A percentile compares a stretch with the other conserved stretches of the same genome.
Conservation (phyloP, 2,113 vertebrate species). For the Craseonycteris thonglongyai region DNA sequence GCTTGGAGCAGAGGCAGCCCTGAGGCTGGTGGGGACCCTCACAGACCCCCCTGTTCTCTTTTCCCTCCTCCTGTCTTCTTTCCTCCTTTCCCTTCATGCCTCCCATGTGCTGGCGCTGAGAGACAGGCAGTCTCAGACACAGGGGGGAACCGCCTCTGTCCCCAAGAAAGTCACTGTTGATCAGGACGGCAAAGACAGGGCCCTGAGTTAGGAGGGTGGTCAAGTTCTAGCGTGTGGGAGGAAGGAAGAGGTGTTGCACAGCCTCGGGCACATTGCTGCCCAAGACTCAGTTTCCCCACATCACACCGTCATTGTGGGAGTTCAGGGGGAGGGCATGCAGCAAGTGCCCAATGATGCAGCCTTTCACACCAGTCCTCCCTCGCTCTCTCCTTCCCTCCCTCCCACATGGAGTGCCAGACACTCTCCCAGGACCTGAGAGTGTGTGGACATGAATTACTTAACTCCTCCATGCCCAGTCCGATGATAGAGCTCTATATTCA, state of each 20-base stretch:
- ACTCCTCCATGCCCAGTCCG: accelerated
- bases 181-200: background rate
- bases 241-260: too few species aligned
- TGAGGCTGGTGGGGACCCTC: background rate
- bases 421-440: too few species aligned
- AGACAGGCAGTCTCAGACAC: background rate
- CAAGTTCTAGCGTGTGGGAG: background rate
- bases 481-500: accelerated
- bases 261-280: too few species aligned
- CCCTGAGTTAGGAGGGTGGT: accelerated
- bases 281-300: background rate
- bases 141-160: background rate
- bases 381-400: background rate
- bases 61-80: too few species aligned
- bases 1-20: background rate
- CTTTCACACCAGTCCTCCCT: too few species aligned
- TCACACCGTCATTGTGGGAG: background rate
- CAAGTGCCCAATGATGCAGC: too few species aligned
- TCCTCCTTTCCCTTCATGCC: background rate
- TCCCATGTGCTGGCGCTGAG: background rate
- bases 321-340: too few species aligned
- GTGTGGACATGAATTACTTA: accelerated
- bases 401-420: background rate
- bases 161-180: accelerated
- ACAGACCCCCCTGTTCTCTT: accelerated